Conservation (phyloP, 2,888 invertebrate genomes). For the Ischnura elegans region DNA sequence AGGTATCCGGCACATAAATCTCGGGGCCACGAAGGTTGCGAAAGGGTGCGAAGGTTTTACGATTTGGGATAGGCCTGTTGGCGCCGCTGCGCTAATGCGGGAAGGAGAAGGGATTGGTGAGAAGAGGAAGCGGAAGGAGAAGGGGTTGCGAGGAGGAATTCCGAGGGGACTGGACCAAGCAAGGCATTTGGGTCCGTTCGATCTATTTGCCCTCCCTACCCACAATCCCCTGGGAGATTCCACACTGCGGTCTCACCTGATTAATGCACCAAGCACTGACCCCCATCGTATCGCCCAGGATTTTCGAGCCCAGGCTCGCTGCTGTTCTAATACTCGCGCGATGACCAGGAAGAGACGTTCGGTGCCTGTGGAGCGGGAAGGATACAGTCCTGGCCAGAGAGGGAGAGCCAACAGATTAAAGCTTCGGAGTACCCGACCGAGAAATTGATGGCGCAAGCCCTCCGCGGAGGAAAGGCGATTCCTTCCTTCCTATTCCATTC, state of each 20-base stretch:
- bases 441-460: neutral
- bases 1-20: too few relatives aligned
- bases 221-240: neutral
- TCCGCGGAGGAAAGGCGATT: neutral
- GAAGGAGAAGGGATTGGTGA: neutral
- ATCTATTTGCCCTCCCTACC: conserved; percentile 27
- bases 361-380: neutral
- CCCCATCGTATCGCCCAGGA: neutral
- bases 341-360: neutral
- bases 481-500: neutral
- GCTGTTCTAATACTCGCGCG: neutral
- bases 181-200: conserved; percentile 10
- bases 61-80: neutral
- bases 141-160: neutral
- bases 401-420: neutral
- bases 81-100: neutral
- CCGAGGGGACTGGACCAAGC: neutral
- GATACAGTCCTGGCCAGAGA: neutral
- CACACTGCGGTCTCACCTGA: conserved; percentile 28
- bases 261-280: conserved; percentile 2
- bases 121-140: neutral
- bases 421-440: neutral
- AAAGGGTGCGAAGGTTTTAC: neutral
- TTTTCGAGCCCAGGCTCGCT: neutral
- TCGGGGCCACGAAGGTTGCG: neutral